Percentiles rank a stretch among this genome's conserved stretches.
phyloP scores from a whole-genome alignment of 2,888 invertebrate genomes.

The Drosophila setosimentum region DNA sequence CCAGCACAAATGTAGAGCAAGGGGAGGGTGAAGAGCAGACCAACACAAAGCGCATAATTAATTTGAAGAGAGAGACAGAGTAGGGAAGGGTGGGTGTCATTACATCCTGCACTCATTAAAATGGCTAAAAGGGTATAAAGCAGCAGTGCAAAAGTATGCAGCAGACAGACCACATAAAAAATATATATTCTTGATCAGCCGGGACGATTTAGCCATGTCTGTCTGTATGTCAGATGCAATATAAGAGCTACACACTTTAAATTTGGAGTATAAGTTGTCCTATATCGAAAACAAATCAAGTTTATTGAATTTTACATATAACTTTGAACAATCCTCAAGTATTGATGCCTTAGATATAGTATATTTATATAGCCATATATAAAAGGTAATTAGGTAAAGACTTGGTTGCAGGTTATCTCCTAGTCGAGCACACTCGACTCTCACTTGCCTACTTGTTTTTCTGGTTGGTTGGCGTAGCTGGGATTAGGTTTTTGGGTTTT shows the following conservation, averaged over 20 bases:
- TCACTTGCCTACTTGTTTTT: constrained; percentile 6
- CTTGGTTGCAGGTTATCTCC: not conserved
- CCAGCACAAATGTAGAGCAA: constrained; percentile 31
- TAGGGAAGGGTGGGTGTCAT: not conserved
- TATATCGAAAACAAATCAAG: not conserved
- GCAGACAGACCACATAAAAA: not conserved
- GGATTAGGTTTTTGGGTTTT: constrained; percentile 29
- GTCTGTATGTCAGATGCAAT: not conserved
- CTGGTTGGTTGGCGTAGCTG: constrained; percentile 29
- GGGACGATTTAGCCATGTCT: not conserved
- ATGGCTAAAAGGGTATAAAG: not conserved
- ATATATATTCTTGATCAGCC: not conserved
- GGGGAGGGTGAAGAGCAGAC: constrained; percentile 10
- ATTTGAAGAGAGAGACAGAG: constrained; percentile 47
- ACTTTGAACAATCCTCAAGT: not conserved
- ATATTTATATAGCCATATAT: not conserved
- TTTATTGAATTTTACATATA: not conserved
- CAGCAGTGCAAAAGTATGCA: not conserved
- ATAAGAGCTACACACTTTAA: too few species aligned
- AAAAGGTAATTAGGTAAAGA: not conserved
- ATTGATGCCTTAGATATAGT: not conserved
- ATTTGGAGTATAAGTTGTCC: not conserved
- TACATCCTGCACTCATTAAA: not conserved
- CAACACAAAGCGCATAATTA: constrained; percentile 74
- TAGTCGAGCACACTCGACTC: not conserved